Conservation (phyloP, 2,797 vertebrate genomes). For the Saguinus oedipus region DNA sequence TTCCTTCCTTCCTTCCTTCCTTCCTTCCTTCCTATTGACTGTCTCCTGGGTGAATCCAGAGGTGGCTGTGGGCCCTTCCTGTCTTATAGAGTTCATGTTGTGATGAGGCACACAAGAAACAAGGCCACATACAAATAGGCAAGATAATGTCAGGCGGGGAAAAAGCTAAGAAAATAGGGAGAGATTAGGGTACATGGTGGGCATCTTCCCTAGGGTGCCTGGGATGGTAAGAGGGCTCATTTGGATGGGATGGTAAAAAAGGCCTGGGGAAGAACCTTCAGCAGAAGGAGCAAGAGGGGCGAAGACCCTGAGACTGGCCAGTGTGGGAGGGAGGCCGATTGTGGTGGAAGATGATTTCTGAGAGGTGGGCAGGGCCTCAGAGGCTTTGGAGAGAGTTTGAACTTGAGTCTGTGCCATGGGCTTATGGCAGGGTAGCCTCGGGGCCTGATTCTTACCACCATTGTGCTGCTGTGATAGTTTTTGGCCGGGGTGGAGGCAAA, state of each 20-base stretch:
- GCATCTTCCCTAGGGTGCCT: background rate
- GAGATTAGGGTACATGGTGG: background rate
- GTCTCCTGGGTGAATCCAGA: background rate
- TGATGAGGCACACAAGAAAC: background rate
- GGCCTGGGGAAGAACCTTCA: background rate
- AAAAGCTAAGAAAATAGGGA: background rate
- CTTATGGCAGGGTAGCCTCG: background rate
- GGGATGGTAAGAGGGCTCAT: background rate
- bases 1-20: background rate
- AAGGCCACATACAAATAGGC: background rate
- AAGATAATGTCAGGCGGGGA: background rate
- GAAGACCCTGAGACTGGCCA: background rate
- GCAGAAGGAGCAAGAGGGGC: background rate
- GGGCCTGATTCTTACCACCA: rapidly evolving
- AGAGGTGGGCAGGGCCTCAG: no score
- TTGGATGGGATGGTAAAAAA: background rate
- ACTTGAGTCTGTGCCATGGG: background rate
- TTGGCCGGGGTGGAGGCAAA: background rate
- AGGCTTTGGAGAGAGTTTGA: background rate
- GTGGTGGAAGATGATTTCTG: background rate
- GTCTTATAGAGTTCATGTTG: background rate
- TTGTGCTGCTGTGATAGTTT: background rate
- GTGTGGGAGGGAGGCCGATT: background rate
- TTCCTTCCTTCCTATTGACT: background rate
- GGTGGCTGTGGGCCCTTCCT: background rate